These are phyloP conservation scores for Cairina moschata DNA, from an alignment of 2,113 vertebrate species.

Conservation along the genomic window DNA sequence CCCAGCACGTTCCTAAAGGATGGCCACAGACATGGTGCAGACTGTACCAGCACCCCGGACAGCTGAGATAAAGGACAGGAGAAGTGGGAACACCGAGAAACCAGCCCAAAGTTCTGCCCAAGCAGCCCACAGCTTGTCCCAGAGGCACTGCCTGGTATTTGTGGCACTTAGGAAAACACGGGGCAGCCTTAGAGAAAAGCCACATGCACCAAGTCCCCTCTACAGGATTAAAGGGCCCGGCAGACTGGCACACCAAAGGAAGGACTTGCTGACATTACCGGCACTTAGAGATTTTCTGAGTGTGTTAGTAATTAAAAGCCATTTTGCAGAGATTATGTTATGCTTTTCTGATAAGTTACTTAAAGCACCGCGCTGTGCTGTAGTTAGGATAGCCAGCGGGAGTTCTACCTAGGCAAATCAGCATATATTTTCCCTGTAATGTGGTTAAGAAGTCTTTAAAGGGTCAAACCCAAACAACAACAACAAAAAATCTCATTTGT, in stretches of 20 bases:
- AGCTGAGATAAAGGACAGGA: background rate
- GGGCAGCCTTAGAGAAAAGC: background rate
- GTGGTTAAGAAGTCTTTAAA: background rate
- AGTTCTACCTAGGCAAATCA: background rate
- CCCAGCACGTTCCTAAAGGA: background rate
- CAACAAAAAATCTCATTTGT: background rate
- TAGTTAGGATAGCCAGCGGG: background rate
- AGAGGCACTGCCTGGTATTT: background rate
- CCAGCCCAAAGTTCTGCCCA: background rate
- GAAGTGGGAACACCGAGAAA: background rate
- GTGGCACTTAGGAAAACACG: background rate
- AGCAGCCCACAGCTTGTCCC: background rate
- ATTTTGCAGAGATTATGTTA: background rate
- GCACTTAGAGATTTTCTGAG: slow-evolving; percentile 18
- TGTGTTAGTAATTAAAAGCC: slow-evolving; percentile 34
- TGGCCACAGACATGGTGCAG: background rate
- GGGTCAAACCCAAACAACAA: background rate
- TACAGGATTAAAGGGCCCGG: background rate
- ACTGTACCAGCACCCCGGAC: background rate
- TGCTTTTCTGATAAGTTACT: background rate
- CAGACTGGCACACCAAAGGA: background rate
- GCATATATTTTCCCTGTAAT: background rate
- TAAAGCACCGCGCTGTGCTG: background rate
- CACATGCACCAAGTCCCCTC: background rate
- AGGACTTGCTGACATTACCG: background rate